phyloP scores from a whole-genome alignment of 2,797 vertebrate genomes.

The Coccyzus lansbergi region DNA sequence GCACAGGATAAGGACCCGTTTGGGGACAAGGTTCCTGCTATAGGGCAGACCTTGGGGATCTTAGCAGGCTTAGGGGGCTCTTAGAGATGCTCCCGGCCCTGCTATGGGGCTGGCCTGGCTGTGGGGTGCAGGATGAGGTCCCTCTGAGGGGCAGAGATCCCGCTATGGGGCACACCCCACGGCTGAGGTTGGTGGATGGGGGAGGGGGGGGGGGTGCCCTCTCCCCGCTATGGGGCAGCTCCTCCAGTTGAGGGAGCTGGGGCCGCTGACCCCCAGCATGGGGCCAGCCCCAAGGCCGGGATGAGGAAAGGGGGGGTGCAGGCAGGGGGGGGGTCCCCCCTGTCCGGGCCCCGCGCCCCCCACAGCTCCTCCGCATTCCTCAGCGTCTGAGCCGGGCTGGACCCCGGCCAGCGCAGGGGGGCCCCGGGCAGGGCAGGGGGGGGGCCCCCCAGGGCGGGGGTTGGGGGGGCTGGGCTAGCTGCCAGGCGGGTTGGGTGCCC shows the following conservation, averaged over 20 bases:
- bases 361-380: constrained; percentile 68
- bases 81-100: too few relatives aligned
- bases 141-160: neutral
- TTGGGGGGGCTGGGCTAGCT: neutral
- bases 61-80: neutral
- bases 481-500: constrained; percentile 12
- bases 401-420: constrained; percentile 52
- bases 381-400: constrained; percentile 68
- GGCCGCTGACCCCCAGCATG: neutral
- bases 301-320: neutral
- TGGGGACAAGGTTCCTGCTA: too few relatives aligned
- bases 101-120: too few relatives aligned
- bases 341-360: constrained; percentile 1
- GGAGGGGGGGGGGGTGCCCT: neutral
- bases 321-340: neutral
- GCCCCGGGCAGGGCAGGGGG: neutral
- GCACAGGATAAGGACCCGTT: too few relatives aligned
- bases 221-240: neutral
- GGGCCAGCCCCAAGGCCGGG: neutral
- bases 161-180: neutral
- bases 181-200: too few relatives aligned
- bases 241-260: neutral
- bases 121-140: too few relatives aligned
- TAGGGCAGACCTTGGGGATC: too few relatives aligned
- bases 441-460: neutral